These are phyloP conservation scores for Schlechtendalia chinensis DNA, from an alignment of 1,140 invertebrate species.

Conservation along the genomic window DNA sequence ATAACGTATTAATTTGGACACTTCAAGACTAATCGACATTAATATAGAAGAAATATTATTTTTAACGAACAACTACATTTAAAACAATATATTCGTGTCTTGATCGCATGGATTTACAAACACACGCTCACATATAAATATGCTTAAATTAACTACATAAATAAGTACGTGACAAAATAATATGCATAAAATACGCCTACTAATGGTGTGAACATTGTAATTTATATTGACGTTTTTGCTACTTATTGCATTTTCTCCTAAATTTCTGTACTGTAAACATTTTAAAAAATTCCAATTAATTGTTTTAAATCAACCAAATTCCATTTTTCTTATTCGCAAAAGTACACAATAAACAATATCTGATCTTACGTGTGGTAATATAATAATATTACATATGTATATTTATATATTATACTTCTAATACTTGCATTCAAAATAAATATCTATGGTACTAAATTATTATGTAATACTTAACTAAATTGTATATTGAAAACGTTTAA, in stretches of 20 bases:
- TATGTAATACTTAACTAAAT: too few species aligned
- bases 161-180: not conserved
- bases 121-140: not conserved
- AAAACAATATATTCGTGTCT: conserved; percentile 10
- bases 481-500: too few species aligned
- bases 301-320: not conserved
- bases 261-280: not conserved
- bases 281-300: not conserved
- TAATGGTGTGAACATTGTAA: conserved; percentile 1
- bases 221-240: not conserved
- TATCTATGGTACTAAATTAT: too few species aligned
- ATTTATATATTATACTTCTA: too few species aligned
- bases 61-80: not conserved
- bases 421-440: too few species aligned
- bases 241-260: not conserved
- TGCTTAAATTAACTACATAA: not conserved
- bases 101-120: not conserved
- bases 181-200: not conserved
- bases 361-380: not conserved
- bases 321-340: not conserved
- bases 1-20: too few species aligned
- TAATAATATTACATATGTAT: not conserved
- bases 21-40: too few species aligned
- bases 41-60: not conserved
- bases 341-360: not conserved